Conservation (phyloP, 2,888 invertebrate species). For the Odontocerum albicorne region DNA sequence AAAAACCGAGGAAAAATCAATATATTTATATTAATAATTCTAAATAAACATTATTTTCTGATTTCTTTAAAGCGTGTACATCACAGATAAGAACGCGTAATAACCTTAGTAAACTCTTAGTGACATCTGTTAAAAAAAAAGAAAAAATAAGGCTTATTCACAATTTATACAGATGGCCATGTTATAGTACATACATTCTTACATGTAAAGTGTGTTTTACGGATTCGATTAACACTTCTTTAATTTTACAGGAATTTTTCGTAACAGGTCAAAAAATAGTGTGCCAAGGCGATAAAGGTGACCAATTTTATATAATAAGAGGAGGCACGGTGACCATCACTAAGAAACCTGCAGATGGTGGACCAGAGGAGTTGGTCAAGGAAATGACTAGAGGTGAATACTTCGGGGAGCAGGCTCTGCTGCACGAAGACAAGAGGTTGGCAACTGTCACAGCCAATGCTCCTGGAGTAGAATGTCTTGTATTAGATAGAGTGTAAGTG, state of each 20-base stretch:
- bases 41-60: no score
- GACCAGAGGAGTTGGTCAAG: conserved; percentile 67
- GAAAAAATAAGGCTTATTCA: no score
- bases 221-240: neutral
- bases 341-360: conserved; percentile 61
- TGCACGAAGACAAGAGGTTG: conserved; percentile 83
- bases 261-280: conserved; percentile 77
- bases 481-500: conserved; percentile 78
- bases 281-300: conserved; percentile 82
- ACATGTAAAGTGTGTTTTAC: no score
- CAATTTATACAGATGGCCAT: no score
- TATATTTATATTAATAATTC: no score
- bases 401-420: conserved; percentile 86
- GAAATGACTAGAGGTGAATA: conserved; percentile 76
- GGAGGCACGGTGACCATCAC: conserved; percentile 79
- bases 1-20: no score
- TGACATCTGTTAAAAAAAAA: no score
- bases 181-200: no score
- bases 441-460: conserved; percentile 88
- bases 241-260: conserved; percentile 69
- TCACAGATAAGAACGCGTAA: no score
- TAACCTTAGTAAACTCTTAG: no score
- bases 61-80: no score
- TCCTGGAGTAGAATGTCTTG: conserved; percentile 84
- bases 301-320: conserved; percentile 89